Base-by-base conservation (phyloP, 2,888 invertebrate genomes). In the Calameuta idolon region DNA sequence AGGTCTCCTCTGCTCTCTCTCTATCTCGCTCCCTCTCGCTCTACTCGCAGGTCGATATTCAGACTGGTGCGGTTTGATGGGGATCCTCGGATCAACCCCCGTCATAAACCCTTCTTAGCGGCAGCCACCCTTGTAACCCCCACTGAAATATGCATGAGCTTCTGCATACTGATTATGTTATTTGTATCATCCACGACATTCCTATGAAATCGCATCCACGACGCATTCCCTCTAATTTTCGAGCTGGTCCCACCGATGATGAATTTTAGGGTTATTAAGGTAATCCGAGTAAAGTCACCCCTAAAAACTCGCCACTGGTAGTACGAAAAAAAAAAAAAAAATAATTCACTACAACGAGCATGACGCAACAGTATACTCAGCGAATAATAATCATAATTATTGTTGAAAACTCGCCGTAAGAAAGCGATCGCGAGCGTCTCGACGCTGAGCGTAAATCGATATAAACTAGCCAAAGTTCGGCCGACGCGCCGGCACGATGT, bases 51-150 rank as follows among this genome's bases (percentile, higher is more conserved):
- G 86, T 90, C 90, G 89, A 90, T 90, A 89, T 88, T 88, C 86
- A 86, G 87, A 85, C 88, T 85, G 85, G 88, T 89, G 89, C 84
- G 90, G 89, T 91, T 91, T 91, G 91, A 91, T 88, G 91, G 89
- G 90, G 88, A 90, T 90, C 88, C 87, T 87, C 87, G 89, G 88
- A 90, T 91, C 90, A 90, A 89, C 90, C 89, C 90, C 90, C 89
- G 90, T 91, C 91, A 91, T 91, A 91, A 91, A 91, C 91, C 90
- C 90, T 91, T 90, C 90, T 91, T 90, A 91, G 89, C 87, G 88
- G 87, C 87, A 84, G 79, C 15, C 78, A 71, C 68, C 69, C 76
- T 35, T 74, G 81, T 84, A 84, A 81, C 87, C 86, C 86, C 85
- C 84, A 83, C 85, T 91, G 88, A 89, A 90, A 90, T 90, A 90